Evolutionary conservation across 2,797 vertebrate species (phyloP), one percentile per base, ranked within the genome.

Genomic region (Pipistrellus kuhlii): DNA sequence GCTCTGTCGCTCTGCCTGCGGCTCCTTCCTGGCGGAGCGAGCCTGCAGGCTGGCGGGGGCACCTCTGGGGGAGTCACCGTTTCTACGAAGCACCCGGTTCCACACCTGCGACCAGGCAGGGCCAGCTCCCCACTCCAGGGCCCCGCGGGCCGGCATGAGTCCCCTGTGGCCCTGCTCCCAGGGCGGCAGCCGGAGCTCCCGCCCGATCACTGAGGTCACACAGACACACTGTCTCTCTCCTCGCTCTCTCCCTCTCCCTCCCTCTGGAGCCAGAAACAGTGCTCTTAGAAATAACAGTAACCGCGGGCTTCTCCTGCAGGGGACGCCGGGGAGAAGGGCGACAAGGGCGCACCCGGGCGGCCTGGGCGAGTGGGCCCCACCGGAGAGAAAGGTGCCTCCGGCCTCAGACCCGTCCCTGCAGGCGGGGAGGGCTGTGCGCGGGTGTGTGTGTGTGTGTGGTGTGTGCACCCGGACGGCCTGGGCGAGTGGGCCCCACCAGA

Each of bases 291-390:
- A 41, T 7, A 41, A 13, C 4, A 6, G 44, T 59, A 59, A 30
- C 57, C 6, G 41, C 15, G 0, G 77, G 48, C 69, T 92, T 96
- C 90, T 82, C 88, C 93, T 68, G 91, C 97, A 99, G 99, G 99
- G 68, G 99, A 99, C 68, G 93, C 98, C 38, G 99, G 99, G 91
- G 99, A 99, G 92, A 99, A 99, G 96, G 99, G 99, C 64, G 98
- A 98, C 92, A 99, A 99, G 98, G 99, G 99, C 75, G 98, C 98
- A 51, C 99, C 99, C 0, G 99, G 99, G 83, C 98, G 99, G 97
- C 99, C 99, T 8, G 99, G 99, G 90, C 98, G 99, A 99, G 98
- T 99, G 12, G 99, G 99, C 27, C 99, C 99, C 78, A 97, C 98
- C 2, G 99, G 99, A 98, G 99, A 99, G 95, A 99, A 98, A 96